Conservation (phyloP, 2,888 invertebrate species). For the Coronaproctus castanopsis region DNA sequence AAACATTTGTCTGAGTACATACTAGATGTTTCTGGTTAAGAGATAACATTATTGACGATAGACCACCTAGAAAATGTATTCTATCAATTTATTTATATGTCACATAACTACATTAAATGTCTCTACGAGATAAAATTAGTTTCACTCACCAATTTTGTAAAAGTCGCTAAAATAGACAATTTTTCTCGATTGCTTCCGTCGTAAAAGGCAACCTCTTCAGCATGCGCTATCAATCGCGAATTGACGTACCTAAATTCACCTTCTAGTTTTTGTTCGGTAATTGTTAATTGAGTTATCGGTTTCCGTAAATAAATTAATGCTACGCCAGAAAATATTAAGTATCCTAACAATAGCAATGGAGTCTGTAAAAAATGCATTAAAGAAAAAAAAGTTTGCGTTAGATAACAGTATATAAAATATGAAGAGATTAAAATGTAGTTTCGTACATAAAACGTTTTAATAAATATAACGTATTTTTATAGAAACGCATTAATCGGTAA, state of each 20-base stretch:
- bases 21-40: too few species aligned
- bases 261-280: constrained; percentile 88
- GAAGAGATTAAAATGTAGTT: not conserved
- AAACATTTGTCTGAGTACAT: too few species aligned
- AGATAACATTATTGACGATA: too few species aligned
- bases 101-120: too few species aligned
- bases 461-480: too few species aligned
- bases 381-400: constrained; percentile 7
- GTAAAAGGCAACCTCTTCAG: constrained; percentile 77
- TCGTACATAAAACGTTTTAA: not conserved
- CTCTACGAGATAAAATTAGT: too few species aligned
- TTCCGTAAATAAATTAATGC: constrained; percentile 66
- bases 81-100: too few species aligned
- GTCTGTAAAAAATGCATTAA: constrained; percentile 39
- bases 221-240: constrained; percentile 85
- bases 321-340: constrained; percentile 68
- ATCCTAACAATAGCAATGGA: constrained; percentile 69
- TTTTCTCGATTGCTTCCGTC: constrained; percentile 73
- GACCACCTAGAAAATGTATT: too few species aligned
- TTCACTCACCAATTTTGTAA: constrained; percentile 47
- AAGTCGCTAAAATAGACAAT: constrained; percentile 65
- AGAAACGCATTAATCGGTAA: too few species aligned
- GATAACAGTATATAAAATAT: not conserved
- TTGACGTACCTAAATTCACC: constrained; percentile 96
- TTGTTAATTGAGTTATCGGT: constrained; percentile 77